Evolutionary conservation across 1,140 invertebrate species (phyloP), one percentile per base, ranked within the genome.

Genomic region (Saccostrea glomerata): DNA sequence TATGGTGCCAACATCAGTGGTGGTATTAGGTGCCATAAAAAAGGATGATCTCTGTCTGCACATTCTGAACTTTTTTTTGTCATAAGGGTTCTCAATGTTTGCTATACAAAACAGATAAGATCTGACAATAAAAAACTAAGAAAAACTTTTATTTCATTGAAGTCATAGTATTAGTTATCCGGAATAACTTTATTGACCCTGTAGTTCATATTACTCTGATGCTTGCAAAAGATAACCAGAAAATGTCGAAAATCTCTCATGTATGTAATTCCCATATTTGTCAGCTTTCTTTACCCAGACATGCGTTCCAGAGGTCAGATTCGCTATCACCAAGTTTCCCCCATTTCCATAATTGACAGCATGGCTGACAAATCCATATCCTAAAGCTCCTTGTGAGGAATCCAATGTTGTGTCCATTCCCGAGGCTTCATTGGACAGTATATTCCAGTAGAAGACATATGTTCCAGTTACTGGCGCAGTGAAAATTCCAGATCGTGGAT

Each of bases 171-270:
- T 9, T 6, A 47, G 9, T 47, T 47, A 47, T 47, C 47, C 47
- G 0, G 5, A 3, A 47, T 6, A 47, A 47, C 9, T 6, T 47
- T 47, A 9, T 47, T 47, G 47, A 47, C 47, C 47, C 2, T 9
- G 6, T 47, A 47, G 47, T 7, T 47, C 47, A 47, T 47, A 66
- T 66, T 66, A 66, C n/a, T 0, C 36, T 9, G 77, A 12, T 56
- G 58, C 55, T 2, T 83, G 17, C 6, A 87, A n/a, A 13, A 84
- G 55, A 54, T 63, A 87, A 11, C 82, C 58, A 0, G 86, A 84
- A 54, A 87, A 87, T 13, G 86, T 63, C 7, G 77, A 63, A 82
- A 87, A 87, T 63, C 86, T 83, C 36, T 84, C 82, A 30, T 87
- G 56, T 0, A 87, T 40, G 82, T 15, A 83, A 63, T 87, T 0